Evolutionary conservation across 2,797 vertebrate genomes (phyloP).

Genomic region (Mormyrus proboscirostris): DNA sequence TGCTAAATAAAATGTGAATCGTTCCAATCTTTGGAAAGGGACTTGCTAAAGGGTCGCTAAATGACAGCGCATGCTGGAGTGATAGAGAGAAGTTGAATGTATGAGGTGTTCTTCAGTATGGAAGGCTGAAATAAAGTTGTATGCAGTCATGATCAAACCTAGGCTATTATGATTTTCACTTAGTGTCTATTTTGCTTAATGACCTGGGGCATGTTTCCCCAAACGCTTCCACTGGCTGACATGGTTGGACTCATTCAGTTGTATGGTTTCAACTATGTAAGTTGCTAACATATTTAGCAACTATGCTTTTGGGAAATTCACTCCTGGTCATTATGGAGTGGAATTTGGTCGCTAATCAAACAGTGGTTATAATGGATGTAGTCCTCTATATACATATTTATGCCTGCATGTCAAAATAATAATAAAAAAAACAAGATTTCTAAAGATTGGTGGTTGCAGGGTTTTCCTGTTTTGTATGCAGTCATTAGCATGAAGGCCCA

Average conservation of each 20-base stretch:
- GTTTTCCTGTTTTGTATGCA: not conserved
- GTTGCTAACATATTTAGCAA: not conserved
- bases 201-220: not conserved
- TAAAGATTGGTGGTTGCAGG: not conserved
- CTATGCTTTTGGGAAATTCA: not conserved
- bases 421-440: not conserved
- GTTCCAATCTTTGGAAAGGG: not conserved
- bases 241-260: not conserved
- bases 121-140: not conserved
- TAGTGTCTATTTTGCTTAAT: not conserved
- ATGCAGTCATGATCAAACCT: not conserved
- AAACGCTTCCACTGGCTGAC: not conserved
- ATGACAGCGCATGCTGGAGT: not conserved
- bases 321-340: not conserved
- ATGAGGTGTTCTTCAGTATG: not conserved
- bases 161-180: not conserved
- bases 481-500: constrained; percentile 1
- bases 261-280: not conserved
- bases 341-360: not conserved
- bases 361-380: not conserved
- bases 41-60: not conserved
- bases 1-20: not conserved
- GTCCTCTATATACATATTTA: not conserved
- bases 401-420: not conserved
- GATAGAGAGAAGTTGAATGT: not conserved